Evolutionary conservation across 2,888 invertebrate species (phyloP).

Genomic region (Salpingus planirostris): DNA sequence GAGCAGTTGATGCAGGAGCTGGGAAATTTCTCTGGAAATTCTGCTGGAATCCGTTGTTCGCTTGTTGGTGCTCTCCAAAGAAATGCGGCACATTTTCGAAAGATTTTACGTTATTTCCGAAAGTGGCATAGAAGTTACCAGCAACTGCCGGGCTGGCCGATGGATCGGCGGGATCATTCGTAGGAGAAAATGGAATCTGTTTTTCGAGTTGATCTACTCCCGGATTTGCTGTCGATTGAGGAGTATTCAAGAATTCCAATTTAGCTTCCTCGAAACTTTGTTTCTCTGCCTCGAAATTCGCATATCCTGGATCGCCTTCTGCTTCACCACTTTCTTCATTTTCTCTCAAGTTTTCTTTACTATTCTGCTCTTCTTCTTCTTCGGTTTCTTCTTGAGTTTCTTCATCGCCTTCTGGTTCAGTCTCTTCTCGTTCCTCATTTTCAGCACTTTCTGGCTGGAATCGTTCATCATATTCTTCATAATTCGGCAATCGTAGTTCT

Average conservation of each 20-base stretch:
- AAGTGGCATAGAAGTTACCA: too few species aligned
- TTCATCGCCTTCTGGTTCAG: slow-evolving; percentile 9
- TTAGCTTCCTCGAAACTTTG: too few species aligned
- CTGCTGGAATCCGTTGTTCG: slow-evolving; percentile 7
- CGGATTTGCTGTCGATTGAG: too few species aligned
- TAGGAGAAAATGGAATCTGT: slow-evolving; percentile 10
- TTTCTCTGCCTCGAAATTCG: too few species aligned
- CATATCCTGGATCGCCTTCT: too few species aligned
- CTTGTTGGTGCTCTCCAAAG: slow-evolving; percentile 10
- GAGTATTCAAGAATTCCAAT: too few species aligned
- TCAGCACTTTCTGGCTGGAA: slow-evolving; percentile 8
- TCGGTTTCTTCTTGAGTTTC: slow-evolving; percentile 15
- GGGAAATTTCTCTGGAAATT: slow-evolving; percentile 10
- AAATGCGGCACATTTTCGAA: slow-evolving; percentile 1
- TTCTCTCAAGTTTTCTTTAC: slow-evolving; percentile 6
- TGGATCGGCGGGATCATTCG: too few species aligned
- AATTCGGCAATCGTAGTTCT: too few species aligned
- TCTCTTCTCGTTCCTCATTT: slow-evolving; percentile 7
- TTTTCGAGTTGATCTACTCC: too few species aligned
- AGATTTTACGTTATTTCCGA: too few species aligned
- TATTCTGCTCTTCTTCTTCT: slow-evolving; percentile 10
- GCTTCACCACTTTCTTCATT: slow-evolving; percentile 8
- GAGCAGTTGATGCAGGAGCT: too few species aligned
- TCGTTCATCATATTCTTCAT: slow-evolving; percentile 8
- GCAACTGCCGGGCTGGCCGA: too few species aligned